phyloP scores from a whole-genome alignment of 2,797 vertebrate species.

The Lophotriccus pileatus region DNA sequence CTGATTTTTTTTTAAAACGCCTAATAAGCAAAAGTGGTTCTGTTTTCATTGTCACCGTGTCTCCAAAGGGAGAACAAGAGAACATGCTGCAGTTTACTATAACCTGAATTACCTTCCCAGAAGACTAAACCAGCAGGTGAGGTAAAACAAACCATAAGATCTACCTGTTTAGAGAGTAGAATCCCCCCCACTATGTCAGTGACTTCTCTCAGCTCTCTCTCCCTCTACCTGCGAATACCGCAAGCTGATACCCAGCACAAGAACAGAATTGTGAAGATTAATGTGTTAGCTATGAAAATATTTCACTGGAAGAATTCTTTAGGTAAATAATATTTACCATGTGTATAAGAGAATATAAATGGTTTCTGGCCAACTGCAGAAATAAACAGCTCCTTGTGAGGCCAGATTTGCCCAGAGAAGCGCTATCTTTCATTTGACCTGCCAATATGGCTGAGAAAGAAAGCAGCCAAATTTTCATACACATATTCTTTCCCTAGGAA shows the following conservation, averaged over 20 bases:
- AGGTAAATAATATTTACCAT: conserved; percentile 15
- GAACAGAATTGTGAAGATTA: not conserved
- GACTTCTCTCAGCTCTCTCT: not conserved
- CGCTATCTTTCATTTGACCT: not conserved
- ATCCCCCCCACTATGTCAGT: not conserved
- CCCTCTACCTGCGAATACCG: not conserved
- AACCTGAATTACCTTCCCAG: conserved; percentile 12
- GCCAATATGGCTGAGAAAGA: not conserved
- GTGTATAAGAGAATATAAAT: conserved; percentile 5
- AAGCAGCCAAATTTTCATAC: not conserved
- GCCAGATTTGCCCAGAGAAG: not conserved
- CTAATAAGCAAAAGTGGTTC: conserved; percentile 51
- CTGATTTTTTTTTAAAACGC: conserved; percentile 33
- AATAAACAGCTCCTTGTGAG: conserved; percentile 44
- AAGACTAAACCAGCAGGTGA: conserved; percentile 36
- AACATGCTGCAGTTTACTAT: conserved; percentile 4
- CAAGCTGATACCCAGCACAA: not conserved
- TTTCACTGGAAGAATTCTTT: not conserved
- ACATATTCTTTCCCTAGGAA: not conserved
- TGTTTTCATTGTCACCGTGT: conserved; percentile 46
- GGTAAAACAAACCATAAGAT: conserved; percentile 17
- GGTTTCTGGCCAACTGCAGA: conserved; percentile 27
- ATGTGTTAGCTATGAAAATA: not conserved
- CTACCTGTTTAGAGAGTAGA: conserved; percentile 36
- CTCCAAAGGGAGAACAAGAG: conserved; percentile 39